These are phyloP conservation scores for Tenualosa thibaudeaui DNA, from an alignment of 2,797 vertebrate genomes.

Conservation along the genomic window DNA sequence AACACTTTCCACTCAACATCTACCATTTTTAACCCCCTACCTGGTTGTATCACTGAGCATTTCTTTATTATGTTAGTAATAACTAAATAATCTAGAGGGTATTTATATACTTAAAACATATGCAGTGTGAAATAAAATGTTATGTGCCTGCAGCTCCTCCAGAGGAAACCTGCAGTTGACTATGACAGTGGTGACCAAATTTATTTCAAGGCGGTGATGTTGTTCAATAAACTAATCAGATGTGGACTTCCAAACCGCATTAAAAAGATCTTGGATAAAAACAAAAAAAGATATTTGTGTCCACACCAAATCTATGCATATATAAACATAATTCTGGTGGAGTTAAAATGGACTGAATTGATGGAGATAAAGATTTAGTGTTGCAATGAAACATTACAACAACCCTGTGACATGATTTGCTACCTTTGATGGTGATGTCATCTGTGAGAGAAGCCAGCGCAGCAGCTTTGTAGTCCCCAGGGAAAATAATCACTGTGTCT, in stretches of 20 bases:
- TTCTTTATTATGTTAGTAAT: no score
- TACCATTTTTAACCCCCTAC: no score
- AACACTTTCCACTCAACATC: no score
- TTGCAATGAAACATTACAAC: no score
- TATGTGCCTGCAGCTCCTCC: no score
- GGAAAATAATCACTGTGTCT: conserved; percentile 60
- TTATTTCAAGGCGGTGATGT: not conserved
- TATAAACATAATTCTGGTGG: not conserved
- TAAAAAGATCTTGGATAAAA: not conserved
- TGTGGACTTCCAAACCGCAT: not conserved
- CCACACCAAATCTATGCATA: not conserved
- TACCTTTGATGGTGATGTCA: conserved; percentile 64
- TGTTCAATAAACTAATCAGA: not conserved
- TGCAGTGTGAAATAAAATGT: no score
- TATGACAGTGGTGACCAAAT: not conserved
- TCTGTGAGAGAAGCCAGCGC: conserved; percentile 63
- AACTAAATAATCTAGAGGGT: no score
- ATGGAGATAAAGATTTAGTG: not conserved
- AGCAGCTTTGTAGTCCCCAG: conserved; percentile 62
- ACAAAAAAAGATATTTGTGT: not conserved
- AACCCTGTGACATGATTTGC: not conserved
- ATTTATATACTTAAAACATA: no score
- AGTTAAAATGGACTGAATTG: no score
- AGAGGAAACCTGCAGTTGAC: not conserved
- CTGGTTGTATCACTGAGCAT: no score